Conservation (phyloP, 2,113 vertebrate species). For the Urocolius indicus region DNA sequence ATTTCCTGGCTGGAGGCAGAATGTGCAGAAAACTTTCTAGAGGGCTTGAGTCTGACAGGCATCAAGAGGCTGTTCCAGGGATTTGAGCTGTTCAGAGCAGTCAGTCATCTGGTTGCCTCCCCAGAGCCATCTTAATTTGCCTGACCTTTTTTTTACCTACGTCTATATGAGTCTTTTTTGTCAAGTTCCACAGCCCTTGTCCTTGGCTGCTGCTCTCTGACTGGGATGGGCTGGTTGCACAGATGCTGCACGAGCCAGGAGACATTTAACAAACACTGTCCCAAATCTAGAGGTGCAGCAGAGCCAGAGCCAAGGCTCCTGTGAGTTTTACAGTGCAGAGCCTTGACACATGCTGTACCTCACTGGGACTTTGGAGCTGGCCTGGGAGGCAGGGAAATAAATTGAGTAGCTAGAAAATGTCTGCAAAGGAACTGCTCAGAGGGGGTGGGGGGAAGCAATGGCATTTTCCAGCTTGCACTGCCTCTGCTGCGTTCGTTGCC, state of each 20-base stretch:
- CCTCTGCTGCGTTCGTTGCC: slow-evolving; percentile 42
- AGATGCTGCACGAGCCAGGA: not conserved
- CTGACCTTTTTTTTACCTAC: not conserved
- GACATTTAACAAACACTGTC: not conserved
- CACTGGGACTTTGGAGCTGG: not conserved
- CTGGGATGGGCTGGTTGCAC: not conserved
- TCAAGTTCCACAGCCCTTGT: not conserved
- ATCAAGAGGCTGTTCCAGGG: not conserved
- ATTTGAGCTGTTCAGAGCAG: not conserved
- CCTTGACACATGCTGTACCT: not conserved
- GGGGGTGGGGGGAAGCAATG: slow-evolving; percentile 3
- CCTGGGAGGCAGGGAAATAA: not conserved
- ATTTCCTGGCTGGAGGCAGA: not conserved
- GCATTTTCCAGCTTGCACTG: not conserved
- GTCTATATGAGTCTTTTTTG: not conserved
- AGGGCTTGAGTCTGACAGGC: not conserved
- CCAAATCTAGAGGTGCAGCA: not conserved
- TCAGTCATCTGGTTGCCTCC: not conserved
- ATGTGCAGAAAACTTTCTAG: not conserved
- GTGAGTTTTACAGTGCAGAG: not conserved
- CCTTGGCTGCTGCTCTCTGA: not conserved
- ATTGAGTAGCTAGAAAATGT: not conserved
- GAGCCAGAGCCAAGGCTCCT: not conserved
- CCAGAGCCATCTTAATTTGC: not conserved
- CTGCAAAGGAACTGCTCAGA: not conserved